A percentile compares a stretch with the other conserved stretches of the same genome.
Evolutionary conservation across 2,797 vertebrate genomes (phyloP).

Genomic region (Notamacropus eugenii): DNA sequence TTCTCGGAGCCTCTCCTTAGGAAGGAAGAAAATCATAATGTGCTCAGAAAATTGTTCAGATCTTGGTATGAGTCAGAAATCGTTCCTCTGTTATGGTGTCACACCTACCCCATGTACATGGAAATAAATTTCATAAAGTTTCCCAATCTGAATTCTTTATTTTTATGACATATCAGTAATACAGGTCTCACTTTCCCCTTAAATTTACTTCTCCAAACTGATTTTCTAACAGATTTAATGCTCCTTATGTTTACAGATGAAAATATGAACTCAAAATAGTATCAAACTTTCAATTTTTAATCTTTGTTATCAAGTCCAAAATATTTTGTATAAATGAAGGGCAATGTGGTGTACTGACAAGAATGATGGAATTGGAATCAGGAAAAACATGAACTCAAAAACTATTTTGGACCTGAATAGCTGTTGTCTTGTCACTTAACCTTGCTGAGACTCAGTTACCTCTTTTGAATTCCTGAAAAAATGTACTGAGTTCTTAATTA

Average conservation of each 20-base stretch:
- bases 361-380: no score
- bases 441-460: no score
- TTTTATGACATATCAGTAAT: slow-evolving; percentile 26
- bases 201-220: slow-evolving; percentile 52
- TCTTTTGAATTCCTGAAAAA: no score
- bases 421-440: no score
- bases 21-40: no score
- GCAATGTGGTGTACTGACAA: no score
- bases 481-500: no score
- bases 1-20: slow-evolving; percentile 68
- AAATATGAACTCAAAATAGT: no score
- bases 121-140: slow-evolving; percentile 51
- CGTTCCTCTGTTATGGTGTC: slow-evolving; percentile 63
- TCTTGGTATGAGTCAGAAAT: slow-evolving; percentile 58
- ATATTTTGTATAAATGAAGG: background rate
- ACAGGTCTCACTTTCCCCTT: slow-evolving; percentile 64
- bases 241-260: no score
- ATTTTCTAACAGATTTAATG: slow-evolving; percentile 51
- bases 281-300: fast-evolving
- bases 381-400: no score
- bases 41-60: no score
- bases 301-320: background rate
- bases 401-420: no score
- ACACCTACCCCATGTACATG: background rate
- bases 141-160: slow-evolving; percentile 48